phyloP scores from a whole-genome alignment of 1,140 invertebrate species.

The Oryzaephilus surinamensis region DNA sequence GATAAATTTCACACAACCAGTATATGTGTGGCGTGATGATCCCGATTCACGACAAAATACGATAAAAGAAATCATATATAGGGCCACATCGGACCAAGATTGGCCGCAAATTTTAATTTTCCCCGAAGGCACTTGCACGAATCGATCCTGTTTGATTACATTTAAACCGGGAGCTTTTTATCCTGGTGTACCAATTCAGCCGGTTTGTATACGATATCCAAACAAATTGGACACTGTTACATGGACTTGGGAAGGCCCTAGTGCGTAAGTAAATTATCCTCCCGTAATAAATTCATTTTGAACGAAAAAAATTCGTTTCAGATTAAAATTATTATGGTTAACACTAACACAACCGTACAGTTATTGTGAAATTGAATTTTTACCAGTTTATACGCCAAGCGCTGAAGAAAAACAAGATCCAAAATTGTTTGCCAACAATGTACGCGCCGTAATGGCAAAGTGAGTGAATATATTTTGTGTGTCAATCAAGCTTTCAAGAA shows the following conservation, averaged over 20 bases:
- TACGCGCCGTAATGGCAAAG: conserved; percentile 84
- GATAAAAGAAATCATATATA: conserved; percentile 78
- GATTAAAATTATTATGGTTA: conserved; percentile 76
- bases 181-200: conserved; percentile 89
- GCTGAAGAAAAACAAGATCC: conserved; percentile 80
- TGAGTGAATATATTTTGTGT: conserved; percentile 41
- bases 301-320: conserved; percentile 37
- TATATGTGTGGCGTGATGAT: conserved; percentile 88
- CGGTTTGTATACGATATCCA: conserved; percentile 83
- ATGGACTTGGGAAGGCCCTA: conserved; percentile 96
- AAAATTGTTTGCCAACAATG: conserved; percentile 84
- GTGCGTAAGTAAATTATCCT: conserved; percentile 58
- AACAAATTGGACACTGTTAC: conserved; percentile 87
- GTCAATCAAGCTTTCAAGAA: background rate
- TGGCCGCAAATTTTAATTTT: conserved; percentile 95
- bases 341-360: conserved; percentile 86
- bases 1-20: conserved; percentile 87
- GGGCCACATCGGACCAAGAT: conserved; percentile 69
- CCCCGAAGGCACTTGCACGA: conserved; percentile 93
- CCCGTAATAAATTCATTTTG: background rate
- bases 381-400: conserved; percentile 83
- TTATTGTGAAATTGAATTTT: conserved; percentile 85
- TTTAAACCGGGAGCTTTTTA: conserved; percentile 88
- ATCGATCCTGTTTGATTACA: conserved; percentile 84
- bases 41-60: conserved; percentile 84